phyloP scores from a whole-genome alignment of 2,888 invertebrate genomes.

The Nymphalis c-album region DNA sequence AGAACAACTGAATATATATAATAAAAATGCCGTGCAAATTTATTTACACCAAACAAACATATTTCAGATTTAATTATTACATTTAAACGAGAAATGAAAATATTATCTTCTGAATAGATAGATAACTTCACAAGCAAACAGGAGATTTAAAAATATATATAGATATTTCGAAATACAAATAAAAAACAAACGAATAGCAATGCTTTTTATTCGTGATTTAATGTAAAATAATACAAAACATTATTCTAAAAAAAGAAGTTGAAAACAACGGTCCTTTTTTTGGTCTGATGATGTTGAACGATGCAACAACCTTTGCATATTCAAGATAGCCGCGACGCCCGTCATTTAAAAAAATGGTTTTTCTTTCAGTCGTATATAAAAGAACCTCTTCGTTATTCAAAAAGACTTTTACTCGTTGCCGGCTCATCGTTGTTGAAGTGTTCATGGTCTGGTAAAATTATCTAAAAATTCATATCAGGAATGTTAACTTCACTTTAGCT shows the following conservation, averaged over 20 bases:
- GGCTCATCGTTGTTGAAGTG: slow-evolving; percentile 19
- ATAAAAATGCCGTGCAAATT: too few relatives aligned
- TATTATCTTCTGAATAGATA: too few relatives aligned
- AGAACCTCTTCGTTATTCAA: slow-evolving; percentile 75
- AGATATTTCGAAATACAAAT: not conserved
- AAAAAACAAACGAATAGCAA: not conserved
- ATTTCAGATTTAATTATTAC: too few relatives aligned
- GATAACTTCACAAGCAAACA: too few relatives aligned
- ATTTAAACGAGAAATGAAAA: too few relatives aligned
- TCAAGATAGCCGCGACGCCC: slow-evolving; percentile 60
- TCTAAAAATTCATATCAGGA: not conserved
- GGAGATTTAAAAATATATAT: not conserved
- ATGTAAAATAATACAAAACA: slow-evolving; percentile 8
- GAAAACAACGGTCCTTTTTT: slow-evolving; percentile 53
- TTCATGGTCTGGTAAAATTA: slow-evolving; percentile 5
- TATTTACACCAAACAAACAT: too few relatives aligned
- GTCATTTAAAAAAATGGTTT: slow-evolving; percentile 72
- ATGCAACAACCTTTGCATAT: slow-evolving; percentile 69
- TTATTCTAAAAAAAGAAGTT: slow-evolving; percentile 51
- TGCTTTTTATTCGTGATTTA: not conserved
- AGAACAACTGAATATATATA: not conserved
- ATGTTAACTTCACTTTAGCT: too few relatives aligned
- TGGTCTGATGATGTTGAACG: slow-evolving; percentile 75
- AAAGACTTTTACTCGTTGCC: slow-evolving; percentile 60
- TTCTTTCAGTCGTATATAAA: slow-evolving; percentile 68